Percentiles rank a stretch among this genome's conserved stretches.
These are phyloP conservation scores for Butastur rufipennis DNA, from an alignment of 2,113 vertebrate species.

Conservation along the genomic window DNA sequence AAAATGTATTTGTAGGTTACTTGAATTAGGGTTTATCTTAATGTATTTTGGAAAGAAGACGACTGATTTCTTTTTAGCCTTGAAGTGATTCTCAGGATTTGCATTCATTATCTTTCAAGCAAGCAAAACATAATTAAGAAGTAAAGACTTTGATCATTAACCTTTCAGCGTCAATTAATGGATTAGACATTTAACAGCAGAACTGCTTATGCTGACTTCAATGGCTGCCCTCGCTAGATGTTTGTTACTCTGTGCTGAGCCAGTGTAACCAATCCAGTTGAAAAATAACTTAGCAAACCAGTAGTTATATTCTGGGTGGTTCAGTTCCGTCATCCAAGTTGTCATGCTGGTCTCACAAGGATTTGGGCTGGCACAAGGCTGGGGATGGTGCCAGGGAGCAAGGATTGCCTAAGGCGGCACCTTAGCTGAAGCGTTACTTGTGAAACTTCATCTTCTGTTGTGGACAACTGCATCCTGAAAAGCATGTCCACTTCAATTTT, in stretches of 20 bases:
- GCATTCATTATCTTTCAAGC: neutral
- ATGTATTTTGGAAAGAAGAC: neutral
- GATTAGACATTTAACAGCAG: neutral
- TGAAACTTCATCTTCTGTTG: neutral
- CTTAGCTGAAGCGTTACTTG: neutral
- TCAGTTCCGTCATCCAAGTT: neutral
- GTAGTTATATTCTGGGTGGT: neutral
- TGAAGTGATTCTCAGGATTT: neutral
- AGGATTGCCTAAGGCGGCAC: neutral
- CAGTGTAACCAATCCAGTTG: neutral
- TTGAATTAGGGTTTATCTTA: neutral
- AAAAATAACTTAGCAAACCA: neutral
- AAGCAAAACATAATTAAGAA: neutral
- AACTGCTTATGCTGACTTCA: neutral
- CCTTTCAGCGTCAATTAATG: neutral
- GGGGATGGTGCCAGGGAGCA: neutral
- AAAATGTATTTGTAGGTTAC: neutral
- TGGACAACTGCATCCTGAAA: neutral
- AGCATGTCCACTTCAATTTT: neutral
- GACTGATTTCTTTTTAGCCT: neutral
- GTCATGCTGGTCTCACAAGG: neutral
- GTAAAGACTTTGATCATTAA: neutral
- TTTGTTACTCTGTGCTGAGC: neutral
- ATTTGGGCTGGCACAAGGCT: neutral
- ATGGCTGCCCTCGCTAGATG: neutral